phyloP scores from a whole-genome alignment of 2,113 vertebrate species.

The Polyodon spathula region DNA sequence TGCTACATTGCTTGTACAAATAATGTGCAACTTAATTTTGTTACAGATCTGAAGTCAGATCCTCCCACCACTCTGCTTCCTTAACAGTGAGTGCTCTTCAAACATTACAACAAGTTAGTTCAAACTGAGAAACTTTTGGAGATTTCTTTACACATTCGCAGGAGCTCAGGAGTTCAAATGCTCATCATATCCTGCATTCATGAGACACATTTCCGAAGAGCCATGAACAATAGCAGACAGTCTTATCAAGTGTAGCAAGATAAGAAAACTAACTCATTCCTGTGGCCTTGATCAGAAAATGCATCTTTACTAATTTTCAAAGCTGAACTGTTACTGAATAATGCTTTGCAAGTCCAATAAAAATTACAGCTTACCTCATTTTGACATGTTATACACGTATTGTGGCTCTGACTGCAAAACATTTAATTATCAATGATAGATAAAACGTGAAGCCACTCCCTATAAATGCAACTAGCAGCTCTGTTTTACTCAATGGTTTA shows the following conservation, averaged over 20 bases:
- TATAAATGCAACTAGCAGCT: not conserved
- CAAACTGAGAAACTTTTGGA: not conserved
- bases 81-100: not conserved
- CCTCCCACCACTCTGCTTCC: too few relatives aligned
- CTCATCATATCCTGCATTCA: slow-evolving; percentile 34
- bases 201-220: slow-evolving; percentile 39
- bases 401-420: slow-evolving; percentile 7
- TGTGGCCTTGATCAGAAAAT: slow-evolving; percentile 26
- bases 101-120: not conserved
- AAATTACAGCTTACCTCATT: slow-evolving; percentile 27
- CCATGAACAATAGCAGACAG: slow-evolving; percentile 42
- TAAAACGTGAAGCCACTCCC: not conserved
- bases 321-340: slow-evolving; percentile 32
- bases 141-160: not conserved
- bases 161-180: slow-evolving; percentile 1
- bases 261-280: slow-evolving; percentile 45
- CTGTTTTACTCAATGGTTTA: too few relatives aligned
- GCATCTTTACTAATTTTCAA: slow-evolving; percentile 45
- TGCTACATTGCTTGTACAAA: too few relatives aligned
- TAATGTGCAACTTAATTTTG: too few relatives aligned
- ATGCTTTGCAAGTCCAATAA: slow-evolving; percentile 23
- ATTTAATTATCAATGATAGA: not conserved
- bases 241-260: slow-evolving; percentile 41
- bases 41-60: too few relatives aligned
- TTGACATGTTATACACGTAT: slow-evolving; percentile 32